A percentile compares a stretch with the other conserved stretches of the same genome.
Evolutionary conservation across 2,888 invertebrate species (phyloP).

Genomic region (Oasisia sp.): DNA sequence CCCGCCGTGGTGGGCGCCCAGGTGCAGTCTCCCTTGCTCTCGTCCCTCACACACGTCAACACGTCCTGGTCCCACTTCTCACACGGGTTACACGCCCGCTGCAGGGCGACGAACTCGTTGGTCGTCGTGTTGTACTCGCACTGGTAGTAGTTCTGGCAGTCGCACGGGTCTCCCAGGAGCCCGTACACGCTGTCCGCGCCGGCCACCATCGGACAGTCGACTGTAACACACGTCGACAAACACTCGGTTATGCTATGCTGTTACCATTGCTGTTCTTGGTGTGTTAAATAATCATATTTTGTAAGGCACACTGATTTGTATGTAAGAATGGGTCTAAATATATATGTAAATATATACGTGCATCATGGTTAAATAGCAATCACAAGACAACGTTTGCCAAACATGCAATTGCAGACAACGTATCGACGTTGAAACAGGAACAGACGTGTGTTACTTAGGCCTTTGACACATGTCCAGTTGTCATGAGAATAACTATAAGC

Average conservation of each 20-base stretch:
- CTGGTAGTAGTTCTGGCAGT: conserved; percentile 17
- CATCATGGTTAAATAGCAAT: no score
- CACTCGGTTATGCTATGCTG: neutral
- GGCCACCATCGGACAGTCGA: conserved; percentile 17
- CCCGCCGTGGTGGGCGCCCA: neutral
- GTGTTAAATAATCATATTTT: neutral
- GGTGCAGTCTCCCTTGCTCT: neutral
- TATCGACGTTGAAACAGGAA: no score
- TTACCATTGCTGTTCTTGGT: neutral
- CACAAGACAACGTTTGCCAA: no score
- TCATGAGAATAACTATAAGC: no score
- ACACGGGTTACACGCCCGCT: conserved; percentile 20
- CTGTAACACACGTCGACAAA: neutral
- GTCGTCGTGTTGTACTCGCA: conserved; percentile 20
- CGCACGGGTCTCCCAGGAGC: conserved; percentile 18
- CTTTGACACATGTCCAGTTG: no score
- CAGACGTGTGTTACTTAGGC: no score
- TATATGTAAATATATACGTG: no score
- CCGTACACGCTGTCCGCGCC: conserved; percentile 20
- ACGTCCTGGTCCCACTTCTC: conserved; percentile 18
- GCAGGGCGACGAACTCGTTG: neutral
- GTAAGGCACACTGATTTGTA: neutral
- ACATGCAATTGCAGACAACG: no score
- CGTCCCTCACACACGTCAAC: neutral
- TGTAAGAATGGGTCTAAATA: neutral